These are phyloP conservation scores for Pangasius djambal DNA, from an alignment of 2,797 vertebrate species.

Conservation along the genomic window DNA sequence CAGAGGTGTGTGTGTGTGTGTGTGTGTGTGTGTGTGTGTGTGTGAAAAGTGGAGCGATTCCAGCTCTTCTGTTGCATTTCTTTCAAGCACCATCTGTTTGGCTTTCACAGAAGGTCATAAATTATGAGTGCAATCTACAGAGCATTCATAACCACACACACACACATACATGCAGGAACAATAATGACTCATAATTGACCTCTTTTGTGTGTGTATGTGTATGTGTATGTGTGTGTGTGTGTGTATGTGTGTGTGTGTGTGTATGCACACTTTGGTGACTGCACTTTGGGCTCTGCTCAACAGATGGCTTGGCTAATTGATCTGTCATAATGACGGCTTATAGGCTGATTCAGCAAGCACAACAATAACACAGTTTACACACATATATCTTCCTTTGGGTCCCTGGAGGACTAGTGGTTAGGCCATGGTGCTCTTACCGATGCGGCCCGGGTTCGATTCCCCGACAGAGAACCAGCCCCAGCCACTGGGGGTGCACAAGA, in stretches of 20 bases:
- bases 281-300: background rate
- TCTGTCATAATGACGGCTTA: background rate
- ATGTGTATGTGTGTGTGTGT: background rate
- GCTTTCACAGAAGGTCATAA: background rate
- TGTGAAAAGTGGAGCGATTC: background rate
- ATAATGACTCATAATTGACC: constrained; percentile 6
- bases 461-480: too few species aligned
- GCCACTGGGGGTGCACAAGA: too few species aligned
- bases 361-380: background rate
- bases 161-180: background rate
- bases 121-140: background rate
- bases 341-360: background rate
- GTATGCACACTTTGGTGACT: background rate
- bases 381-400: background rate
- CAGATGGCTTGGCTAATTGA: constrained; percentile 14
- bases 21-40: background rate
- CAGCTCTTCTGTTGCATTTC: background rate
- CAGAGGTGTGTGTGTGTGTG: too few species aligned
- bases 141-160: constrained; percentile 4
- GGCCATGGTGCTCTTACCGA: too few species aligned
- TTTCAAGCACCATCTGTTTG: constrained; percentile 1
- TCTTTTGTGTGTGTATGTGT: background rate
- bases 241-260: background rate
- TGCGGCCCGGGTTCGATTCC: too few species aligned
- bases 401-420: too few species aligned